Percentiles rank a stretch among this genome's conserved stretches.
These are phyloP conservation scores for Bungarus multicinctus DNA, from an alignment of 2,113 vertebrate species.

Conservation along the genomic window DNA sequence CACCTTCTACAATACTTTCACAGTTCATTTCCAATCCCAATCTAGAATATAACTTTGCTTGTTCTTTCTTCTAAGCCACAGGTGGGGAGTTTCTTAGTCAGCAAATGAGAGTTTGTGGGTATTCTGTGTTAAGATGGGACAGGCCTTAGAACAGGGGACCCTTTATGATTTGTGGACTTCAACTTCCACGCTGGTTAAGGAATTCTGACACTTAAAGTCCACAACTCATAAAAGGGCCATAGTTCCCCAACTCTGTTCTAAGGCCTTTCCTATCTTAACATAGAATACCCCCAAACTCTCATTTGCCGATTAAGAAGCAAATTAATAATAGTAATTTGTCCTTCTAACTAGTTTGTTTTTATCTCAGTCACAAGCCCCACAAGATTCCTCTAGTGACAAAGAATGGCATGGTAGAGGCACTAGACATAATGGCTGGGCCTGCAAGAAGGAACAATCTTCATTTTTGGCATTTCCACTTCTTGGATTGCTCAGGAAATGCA, in stretches of 20 bases:
- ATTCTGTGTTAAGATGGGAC: no score
- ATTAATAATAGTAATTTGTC: not conserved
- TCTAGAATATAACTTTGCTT: not conserved
- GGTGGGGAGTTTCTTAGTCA: no score
- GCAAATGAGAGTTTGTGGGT: no score
- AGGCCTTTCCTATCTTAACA: not conserved
- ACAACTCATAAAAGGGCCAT: not conserved
- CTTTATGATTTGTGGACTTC: not conserved
- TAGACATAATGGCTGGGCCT: not conserved
- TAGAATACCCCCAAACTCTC: not conserved
- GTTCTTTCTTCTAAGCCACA: not conserved
- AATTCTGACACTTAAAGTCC: not conserved
- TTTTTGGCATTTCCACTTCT: not conserved
- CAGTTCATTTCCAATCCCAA: not conserved
- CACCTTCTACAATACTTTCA: not conserved
- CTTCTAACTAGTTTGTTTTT: not conserved
- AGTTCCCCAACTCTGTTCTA: not conserved
- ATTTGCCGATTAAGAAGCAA: not conserved
- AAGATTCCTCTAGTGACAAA: not conserved
- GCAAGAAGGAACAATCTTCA: not conserved
- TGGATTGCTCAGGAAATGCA: not conserved
- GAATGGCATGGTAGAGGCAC: not conserved
- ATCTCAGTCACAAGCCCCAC: not conserved
- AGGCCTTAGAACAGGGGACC: not conserved
- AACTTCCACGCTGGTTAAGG: not conserved